These are phyloP conservation scores for Chinchilla lanigera DNA, from an alignment of 2,113 vertebrate genomes.

Conservation along the genomic window DNA sequence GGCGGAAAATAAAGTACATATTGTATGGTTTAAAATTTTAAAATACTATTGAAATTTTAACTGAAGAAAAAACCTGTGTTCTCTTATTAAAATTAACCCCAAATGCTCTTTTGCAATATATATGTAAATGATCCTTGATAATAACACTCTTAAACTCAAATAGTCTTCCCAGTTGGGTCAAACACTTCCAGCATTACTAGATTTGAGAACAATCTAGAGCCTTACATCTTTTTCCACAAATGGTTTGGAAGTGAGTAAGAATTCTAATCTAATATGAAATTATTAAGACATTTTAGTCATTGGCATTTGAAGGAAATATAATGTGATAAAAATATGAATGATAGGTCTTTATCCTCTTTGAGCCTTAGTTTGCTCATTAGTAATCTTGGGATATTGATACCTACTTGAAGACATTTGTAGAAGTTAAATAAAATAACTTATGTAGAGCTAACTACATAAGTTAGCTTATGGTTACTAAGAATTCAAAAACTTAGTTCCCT, in stretches of 20 bases:
- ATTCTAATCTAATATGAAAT: conserved; percentile 76
- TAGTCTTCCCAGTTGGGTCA: conserved; percentile 60
- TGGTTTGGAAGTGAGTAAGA: conserved; percentile 65
- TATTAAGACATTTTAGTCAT: conserved; percentile 77
- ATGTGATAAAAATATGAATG: background rate
- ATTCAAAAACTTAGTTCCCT: background rate
- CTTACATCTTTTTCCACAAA: conserved; percentile 56
- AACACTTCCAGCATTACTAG: conserved; percentile 40
- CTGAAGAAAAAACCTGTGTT: background rate
- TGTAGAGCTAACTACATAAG: background rate
- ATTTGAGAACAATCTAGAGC: conserved; percentile 22
- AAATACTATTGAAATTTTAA: conserved; percentile 9
- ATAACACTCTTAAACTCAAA: conserved; percentile 28
- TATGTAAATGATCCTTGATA: background rate
- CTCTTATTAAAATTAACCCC: conserved; percentile 49
- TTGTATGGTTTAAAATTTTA: conserved; percentile 23
- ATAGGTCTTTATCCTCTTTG: background rate
- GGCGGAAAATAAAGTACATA: conserved; percentile 42
- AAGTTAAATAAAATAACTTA: background rate
- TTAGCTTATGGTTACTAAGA: background rate
- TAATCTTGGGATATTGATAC: background rate
- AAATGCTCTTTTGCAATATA: background rate
- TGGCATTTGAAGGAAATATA: conserved; percentile 55
- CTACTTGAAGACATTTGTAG: background rate
- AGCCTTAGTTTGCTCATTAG: background rate